Conservation (phyloP, 2,888 invertebrate species). For the Dasypogon diadema region DNA sequence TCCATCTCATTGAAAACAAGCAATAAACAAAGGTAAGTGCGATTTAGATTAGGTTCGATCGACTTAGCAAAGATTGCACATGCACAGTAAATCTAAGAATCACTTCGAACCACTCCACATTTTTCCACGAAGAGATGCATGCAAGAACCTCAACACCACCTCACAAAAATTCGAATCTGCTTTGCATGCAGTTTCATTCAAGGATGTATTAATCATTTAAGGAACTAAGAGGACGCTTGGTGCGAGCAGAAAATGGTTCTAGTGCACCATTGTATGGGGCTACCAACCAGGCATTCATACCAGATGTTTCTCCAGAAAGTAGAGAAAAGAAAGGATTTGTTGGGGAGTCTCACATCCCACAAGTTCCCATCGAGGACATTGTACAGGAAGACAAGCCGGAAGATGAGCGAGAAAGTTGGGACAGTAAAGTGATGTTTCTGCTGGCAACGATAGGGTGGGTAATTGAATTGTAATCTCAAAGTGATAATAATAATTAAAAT, state of each 20-base stretch:
- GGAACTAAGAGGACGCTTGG: constrained; percentile 84
- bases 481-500: neutral
- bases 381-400: constrained; percentile 80
- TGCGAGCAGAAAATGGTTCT: constrained; percentile 76
- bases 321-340: constrained; percentile 60
- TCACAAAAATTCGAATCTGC: too few relatives aligned
- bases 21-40: too few relatives aligned
- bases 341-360: constrained; percentile 68
- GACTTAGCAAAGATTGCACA: too few relatives aligned
- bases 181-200: too few relatives aligned
- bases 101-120: too few relatives aligned
- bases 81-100: too few relatives aligned
- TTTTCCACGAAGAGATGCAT: too few relatives aligned
- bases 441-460: constrained; percentile 90
- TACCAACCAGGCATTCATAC: constrained; percentile 83
- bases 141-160: too few relatives aligned
- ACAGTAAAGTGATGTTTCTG: constrained; percentile 91
- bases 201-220: too few relatives aligned
- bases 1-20: too few relatives aligned
- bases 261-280: constrained; percentile 80
- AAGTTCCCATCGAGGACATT: constrained; percentile 69
- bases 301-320: constrained; percentile 65
- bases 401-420: constrained; percentile 90
- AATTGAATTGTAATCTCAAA: constrained; percentile 30
- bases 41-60: too few relatives aligned